Evolutionary conservation across 2,888 invertebrate species (phyloP).

Genomic region (Cecidostiba fungosa): DNA sequence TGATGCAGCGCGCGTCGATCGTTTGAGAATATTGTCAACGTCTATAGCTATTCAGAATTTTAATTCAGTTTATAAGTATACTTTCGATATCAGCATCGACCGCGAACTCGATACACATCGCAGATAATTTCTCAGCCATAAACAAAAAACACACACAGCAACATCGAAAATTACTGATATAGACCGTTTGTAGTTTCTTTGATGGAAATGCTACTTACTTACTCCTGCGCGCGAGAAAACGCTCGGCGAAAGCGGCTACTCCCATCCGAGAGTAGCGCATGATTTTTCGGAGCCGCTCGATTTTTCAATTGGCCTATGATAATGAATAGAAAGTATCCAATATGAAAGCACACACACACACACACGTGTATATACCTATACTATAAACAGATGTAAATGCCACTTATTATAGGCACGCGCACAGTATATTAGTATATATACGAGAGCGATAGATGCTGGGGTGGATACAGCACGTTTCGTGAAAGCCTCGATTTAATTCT

Average conservation of each 20-base stretch:
- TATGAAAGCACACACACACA: background rate
- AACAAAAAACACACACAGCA: background rate
- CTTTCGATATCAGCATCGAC: background rate
- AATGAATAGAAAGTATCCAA: slow-evolving; percentile 63
- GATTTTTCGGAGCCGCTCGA: slow-evolving; percentile 46
- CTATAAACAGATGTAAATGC: slow-evolving; percentile 23
- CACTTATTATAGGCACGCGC: background rate
- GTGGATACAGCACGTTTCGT: slow-evolving; percentile 51
- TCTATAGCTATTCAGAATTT: too few relatives aligned
- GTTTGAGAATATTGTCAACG: too few relatives aligned
- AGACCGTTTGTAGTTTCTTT: background rate
- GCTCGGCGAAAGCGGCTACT: slow-evolving; percentile 40
- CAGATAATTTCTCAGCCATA: background rate
- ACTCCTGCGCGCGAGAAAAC: slow-evolving; percentile 37
- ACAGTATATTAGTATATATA: background rate
- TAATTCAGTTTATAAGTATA: too few relatives aligned
- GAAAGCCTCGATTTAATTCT: slow-evolving; percentile 36
- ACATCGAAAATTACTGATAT: background rate
- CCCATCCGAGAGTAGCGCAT: background rate
- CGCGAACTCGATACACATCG: background rate
- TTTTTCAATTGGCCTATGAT: slow-evolving; percentile 59
- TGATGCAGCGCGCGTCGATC: background rate
- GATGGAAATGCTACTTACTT: background rate
- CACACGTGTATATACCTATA: background rate
- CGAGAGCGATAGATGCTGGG: slow-evolving; percentile 39